phyloP scores from a whole-genome alignment of 2,113 vertebrate genomes.

The Cromileptes altivelis region DNA sequence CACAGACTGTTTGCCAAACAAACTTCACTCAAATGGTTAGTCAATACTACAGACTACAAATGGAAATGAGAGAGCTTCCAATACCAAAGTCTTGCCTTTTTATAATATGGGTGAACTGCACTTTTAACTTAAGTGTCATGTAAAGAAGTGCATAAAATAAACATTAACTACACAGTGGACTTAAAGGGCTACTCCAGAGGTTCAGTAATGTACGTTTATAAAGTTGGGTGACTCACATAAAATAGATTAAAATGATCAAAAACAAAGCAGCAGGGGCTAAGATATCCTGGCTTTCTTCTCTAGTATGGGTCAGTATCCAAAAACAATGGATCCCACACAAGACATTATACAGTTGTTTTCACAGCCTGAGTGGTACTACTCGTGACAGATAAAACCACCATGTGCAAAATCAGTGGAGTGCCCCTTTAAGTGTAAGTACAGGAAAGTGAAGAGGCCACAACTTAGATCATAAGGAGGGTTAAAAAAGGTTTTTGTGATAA shows the following conservation, averaged over 20 bases:
- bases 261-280: background rate
- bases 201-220: background rate
- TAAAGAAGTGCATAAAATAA: background rate
- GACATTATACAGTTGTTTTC: background rate
- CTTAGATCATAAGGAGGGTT: background rate
- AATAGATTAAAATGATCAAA: background rate
- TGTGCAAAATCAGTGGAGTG: background rate
- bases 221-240: background rate
- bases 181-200: background rate
- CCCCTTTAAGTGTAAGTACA: background rate
- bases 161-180: background rate
- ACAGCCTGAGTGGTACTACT: background rate
- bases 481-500: background rate
- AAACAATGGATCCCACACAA: background rate
- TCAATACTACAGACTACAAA: no score
- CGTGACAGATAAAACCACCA: background rate
- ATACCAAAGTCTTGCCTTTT: background rate
- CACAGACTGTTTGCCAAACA: no score
- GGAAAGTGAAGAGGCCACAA: background rate
- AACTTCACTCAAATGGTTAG: no score
- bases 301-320: background rate
- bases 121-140: background rate
- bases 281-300: background rate
- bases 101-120: background rate
- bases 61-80: no score